Base-by-base conservation (phyloP, 2,888 invertebrate genomes). In the Andrena haemorrhoa region DNA sequence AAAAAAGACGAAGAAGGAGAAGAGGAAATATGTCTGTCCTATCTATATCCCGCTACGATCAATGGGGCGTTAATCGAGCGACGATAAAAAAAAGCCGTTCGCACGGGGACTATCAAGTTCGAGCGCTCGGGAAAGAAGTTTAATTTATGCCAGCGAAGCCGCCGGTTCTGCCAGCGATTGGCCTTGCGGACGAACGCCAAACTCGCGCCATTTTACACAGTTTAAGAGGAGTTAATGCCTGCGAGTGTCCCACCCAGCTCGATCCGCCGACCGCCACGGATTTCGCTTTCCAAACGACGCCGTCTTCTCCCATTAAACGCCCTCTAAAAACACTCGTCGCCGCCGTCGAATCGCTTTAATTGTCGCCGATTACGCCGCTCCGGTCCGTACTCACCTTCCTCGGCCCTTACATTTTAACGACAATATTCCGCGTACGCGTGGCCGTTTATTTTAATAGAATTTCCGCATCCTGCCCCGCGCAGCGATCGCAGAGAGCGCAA, bases 261-360 rank as follows among this genome's bases (percentile, higher is more conserved):
- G 73, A 35, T 73, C 69, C 47, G 69, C 69, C 35, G 47, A 31
- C 31, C 31, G 10, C 73, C 10, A 2, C 31, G 12, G 41, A 58
- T 41, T 70, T 61, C 35, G 56, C 61, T 70, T 47, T 49, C 31
- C 49, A 65, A 72, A 65, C 49, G 69, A 63, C 76, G 61, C 53
- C 63, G 72, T 75, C 66, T 73, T 73, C 84, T 31, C 58, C 56
- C 23, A n/a, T 84, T 80, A 73, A 83, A 63, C 49, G 56, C 66
- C 66, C 64, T 79, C 64, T 23, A 61, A 73, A 84, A 84, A 83
- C 69, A 63, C 70, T 78, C 73, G 35, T 51, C 63, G 63, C 53
- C 49, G 61, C n/a, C 16, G 65, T 61, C 61, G 75, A 49, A 66
- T 75, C 33, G 83, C 26, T 75, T 84, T 79, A 83, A 84, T 84